phyloP scores from a whole-genome alignment of 1,140 invertebrate species.

The Capitella teleta region DNA sequence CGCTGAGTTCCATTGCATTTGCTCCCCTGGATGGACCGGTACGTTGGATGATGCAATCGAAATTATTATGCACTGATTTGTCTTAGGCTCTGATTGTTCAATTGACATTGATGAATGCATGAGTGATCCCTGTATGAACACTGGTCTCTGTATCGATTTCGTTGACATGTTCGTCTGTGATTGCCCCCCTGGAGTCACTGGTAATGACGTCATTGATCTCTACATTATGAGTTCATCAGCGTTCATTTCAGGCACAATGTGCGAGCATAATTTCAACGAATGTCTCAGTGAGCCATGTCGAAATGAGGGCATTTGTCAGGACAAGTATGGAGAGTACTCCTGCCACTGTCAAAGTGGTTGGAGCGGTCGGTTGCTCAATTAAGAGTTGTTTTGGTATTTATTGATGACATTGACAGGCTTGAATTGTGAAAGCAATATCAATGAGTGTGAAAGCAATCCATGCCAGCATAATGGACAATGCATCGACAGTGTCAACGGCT shows the following conservation, averaged over 20 bases:
- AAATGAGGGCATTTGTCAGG: constrained; percentile 76
- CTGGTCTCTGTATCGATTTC: not conserved
- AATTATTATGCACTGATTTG: no score
- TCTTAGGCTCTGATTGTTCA: no score
- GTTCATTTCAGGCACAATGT: constrained; percentile 52
- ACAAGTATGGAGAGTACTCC: constrained; percentile 56
- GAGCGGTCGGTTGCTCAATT: no score
- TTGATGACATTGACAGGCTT: no score
- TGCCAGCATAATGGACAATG: constrained; percentile 90
- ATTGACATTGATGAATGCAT: constrained; percentile 84
- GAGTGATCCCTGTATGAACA: constrained; percentile 14
- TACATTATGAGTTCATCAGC: no score
- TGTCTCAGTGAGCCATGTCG: constrained; percentile 71
- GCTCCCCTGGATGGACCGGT: no score
- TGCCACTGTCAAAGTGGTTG: not conserved
- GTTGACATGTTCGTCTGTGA: not conserved
- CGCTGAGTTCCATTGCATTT: no score
- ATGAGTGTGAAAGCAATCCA: constrained; percentile 49
- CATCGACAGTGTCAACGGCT: constrained; percentile 41
- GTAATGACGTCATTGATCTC: no score
- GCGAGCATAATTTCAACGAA: constrained; percentile 75
- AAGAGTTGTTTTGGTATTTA: no score
- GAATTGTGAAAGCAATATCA: constrained; percentile 13
- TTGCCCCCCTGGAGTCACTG: no score
- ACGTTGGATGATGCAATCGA: no score